A percentile compares a stretch with the other conserved stretches of the same genome.
Conservation (phyloP, 2,888 invertebrate species). For the Amaurobius ferox region DNA sequence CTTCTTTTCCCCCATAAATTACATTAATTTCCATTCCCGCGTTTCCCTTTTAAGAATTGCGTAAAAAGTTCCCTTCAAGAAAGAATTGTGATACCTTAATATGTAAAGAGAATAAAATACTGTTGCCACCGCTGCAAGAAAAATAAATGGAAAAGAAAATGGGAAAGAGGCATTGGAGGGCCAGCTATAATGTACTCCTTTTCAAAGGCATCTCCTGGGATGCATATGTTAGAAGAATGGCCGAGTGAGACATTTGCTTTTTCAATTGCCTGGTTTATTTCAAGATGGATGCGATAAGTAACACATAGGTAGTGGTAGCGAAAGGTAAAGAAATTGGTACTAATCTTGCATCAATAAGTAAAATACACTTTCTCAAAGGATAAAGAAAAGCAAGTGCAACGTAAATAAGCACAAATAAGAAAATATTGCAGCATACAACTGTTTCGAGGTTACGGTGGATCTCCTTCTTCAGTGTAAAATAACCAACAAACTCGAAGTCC, state of each 20-base stretch:
- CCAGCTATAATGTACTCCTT: slow-evolving; percentile 49
- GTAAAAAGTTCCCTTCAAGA: neutral
- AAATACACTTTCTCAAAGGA: no score
- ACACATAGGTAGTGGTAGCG: neutral
- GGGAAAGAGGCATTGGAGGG: slow-evolving; percentile 58
- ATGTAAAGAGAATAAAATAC: slow-evolving; percentile 58
- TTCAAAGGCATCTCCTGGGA: slow-evolving; percentile 38
- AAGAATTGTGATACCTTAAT: slow-evolving; percentile 23
- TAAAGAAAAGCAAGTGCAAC: no score
- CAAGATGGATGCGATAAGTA: neutral
- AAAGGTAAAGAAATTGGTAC: no score
- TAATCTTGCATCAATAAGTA: no score
- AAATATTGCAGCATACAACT: no score
- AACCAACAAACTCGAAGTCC: no score
- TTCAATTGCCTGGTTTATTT: slow-evolving; percentile 18
- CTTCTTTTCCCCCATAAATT: slow-evolving; percentile 51
- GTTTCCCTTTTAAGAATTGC: slow-evolving; percentile 6
- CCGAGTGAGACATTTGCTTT: slow-evolving; percentile 37
- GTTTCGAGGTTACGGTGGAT: no score
- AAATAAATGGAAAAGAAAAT: slow-evolving; percentile 66
- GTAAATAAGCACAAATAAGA: no score
- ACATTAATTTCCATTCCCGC: slow-evolving; percentile 50
- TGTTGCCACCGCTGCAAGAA: slow-evolving; percentile 34
- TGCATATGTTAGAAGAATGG: slow-evolving; percentile 54
- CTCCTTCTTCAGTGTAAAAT: no score